phyloP scores from a whole-genome alignment of 2,888 invertebrate genomes.

The Hemicrepidius hirtus region DNA sequence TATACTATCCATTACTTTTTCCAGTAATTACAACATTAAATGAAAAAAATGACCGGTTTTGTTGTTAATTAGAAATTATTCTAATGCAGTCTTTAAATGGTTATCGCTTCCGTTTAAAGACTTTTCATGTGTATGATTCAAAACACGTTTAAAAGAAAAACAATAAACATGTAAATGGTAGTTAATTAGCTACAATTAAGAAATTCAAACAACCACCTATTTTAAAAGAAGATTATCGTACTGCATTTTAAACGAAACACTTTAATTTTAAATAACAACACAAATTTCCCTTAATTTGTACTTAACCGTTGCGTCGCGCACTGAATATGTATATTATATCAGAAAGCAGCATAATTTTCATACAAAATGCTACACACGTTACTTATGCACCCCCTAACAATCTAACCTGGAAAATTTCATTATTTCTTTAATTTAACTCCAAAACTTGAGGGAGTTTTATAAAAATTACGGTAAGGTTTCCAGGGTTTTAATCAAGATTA shows the following conservation, averaged over 20 bases:
- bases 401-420: not conserved
- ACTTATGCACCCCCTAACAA: not conserved
- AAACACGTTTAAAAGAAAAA: not conserved
- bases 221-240: slow-evolving; percentile 26
- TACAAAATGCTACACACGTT: slow-evolving; percentile 25
- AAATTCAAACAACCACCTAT: slow-evolving; percentile 20
- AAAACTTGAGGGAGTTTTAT: too few species aligned
- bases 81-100: too few species aligned
- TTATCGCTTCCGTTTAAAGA: too few species aligned
- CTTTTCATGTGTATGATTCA: too few species aligned
- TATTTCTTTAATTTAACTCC: too few species aligned
- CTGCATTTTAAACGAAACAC: slow-evolving; percentile 30
- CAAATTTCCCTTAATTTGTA: slow-evolving; percentile 38
- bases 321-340: slow-evolving; percentile 34
- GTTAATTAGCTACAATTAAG: slow-evolving; percentile 39
- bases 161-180: slow-evolving; percentile 8
- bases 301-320: slow-evolving; percentile 26
- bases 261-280: slow-evolving; percentile 36
- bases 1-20: too few species aligned
- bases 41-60: too few species aligned
- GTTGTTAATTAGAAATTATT: too few species aligned
- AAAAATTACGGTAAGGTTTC: not conserved
- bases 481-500: slow-evolving; percentile 3
- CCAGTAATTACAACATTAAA: too few species aligned
- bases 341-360: slow-evolving; percentile 9